Evolutionary conservation across 2,797 vertebrate species (phyloP).

Genomic region (Carduelis carduelis): DNA sequence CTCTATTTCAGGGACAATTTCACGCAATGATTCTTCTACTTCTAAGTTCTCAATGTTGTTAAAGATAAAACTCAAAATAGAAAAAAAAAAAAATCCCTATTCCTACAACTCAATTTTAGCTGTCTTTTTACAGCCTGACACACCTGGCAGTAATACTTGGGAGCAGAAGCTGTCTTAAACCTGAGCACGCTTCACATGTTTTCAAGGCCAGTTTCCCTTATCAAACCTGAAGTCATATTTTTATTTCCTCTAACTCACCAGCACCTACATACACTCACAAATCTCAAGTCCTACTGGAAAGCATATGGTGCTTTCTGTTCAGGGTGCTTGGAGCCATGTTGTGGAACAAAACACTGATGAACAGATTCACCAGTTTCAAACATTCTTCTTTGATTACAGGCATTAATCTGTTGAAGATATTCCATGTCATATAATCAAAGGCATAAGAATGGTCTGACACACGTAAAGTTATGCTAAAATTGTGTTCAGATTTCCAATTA

Average conservation of each 20-base stretch:
- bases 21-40: not conserved
- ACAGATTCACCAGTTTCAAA: not conserved
- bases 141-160: not conserved
- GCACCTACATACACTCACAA: not conserved
- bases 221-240: not conserved
- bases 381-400: not conserved
- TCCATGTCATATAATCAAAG: not conserved
- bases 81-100: rapidly evolving
- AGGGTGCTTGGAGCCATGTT: not conserved
- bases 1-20: not conserved
- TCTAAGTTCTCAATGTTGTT: not conserved
- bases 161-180: not conserved
- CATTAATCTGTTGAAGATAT: not conserved
- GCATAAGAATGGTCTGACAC: not conserved
- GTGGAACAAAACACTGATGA: not conserved
- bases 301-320: not conserved
- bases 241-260: not conserved
- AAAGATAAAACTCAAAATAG: not conserved
- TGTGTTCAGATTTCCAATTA: not conserved
- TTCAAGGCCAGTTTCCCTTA: not conserved
- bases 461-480: not conserved
- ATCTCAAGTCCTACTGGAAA: not conserved
- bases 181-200: not conserved
- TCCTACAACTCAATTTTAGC: not conserved
- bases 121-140: not conserved